Conservation (phyloP, 2,888 invertebrate species). For the Unio delphinus region DNA sequence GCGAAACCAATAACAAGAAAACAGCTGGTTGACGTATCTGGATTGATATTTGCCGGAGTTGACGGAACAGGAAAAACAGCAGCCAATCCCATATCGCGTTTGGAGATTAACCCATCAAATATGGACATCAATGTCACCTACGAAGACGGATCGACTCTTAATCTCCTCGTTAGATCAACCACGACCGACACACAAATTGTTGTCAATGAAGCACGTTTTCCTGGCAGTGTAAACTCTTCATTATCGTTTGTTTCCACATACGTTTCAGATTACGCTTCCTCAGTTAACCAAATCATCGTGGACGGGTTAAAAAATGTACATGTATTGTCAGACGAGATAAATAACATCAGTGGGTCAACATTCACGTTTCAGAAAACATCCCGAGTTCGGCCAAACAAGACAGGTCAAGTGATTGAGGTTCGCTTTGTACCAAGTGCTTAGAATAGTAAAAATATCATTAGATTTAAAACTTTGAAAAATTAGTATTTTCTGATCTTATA, state of each 20-base stretch:
- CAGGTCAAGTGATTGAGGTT: conserved; percentile 22
- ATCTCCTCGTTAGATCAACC: conserved; percentile 10
- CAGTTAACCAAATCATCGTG: conserved; percentile 18
- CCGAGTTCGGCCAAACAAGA: conserved; percentile 14
- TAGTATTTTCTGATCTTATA: too few relatives aligned
- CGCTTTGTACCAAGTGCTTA: conserved; percentile 2
- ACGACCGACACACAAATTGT: conserved; percentile 13
- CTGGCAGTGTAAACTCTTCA: too few relatives aligned
- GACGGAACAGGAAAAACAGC: too few relatives aligned
- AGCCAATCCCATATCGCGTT: too few relatives aligned
- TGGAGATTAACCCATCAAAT: too few relatives aligned
- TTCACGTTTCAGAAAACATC: conserved; percentile 18
- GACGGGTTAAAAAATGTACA: too few relatives aligned
- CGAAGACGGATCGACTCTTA: conserved; percentile 20
- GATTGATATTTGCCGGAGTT: too few relatives aligned
- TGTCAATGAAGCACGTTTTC: conserved; percentile 2
- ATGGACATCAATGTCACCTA: conserved; percentile 3
- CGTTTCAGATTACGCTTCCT: conserved; percentile 17
- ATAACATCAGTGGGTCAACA: conserved; percentile 1
- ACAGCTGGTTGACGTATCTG: too few relatives aligned
- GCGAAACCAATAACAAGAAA: too few relatives aligned
- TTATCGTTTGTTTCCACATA: conserved; percentile 22
- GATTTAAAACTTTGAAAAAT: too few relatives aligned
- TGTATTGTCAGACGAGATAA: too few relatives aligned
- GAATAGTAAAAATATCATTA: too few relatives aligned